phyloP scores from a whole-genome alignment of 2,797 vertebrate genomes.

The Silurus aristotelis region DNA sequence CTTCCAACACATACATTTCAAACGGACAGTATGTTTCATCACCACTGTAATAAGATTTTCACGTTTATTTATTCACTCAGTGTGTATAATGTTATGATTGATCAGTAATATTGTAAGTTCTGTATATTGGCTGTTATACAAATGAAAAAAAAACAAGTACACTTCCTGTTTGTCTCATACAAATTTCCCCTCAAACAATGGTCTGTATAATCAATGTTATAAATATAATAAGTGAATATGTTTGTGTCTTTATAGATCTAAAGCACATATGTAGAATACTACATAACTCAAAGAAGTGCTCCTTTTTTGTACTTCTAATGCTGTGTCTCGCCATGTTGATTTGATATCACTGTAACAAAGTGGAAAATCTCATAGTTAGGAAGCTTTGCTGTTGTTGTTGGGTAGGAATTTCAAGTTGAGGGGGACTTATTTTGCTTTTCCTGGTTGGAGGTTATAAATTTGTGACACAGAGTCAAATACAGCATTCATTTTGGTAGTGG shows the following conservation, averaged over 20 bases:
- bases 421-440: background rate
- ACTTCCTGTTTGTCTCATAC: background rate
- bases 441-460: background rate
- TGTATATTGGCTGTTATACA: background rate
- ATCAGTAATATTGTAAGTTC: too few species aligned
- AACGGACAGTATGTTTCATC: too few species aligned
- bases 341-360: background rate
- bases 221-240: background rate
- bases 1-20: too few species aligned
- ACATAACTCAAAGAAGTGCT: background rate
- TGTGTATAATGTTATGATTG: too few species aligned
- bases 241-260: background rate
- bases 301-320: background rate
- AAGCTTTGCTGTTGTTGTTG: background rate
- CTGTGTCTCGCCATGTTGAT: background rate
- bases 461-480: background rate
- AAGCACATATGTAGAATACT: background rate
- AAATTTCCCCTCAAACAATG: background rate
- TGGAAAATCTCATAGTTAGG: background rate
- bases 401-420: background rate
- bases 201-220: background rate
- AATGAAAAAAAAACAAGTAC: background rate
- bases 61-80: too few species aligned
- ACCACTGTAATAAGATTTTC: too few species aligned
- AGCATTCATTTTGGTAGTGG: background rate